phyloP scores from a whole-genome alignment of 2,113 vertebrate genomes.

The Cynoglossus semilaevis region DNA sequence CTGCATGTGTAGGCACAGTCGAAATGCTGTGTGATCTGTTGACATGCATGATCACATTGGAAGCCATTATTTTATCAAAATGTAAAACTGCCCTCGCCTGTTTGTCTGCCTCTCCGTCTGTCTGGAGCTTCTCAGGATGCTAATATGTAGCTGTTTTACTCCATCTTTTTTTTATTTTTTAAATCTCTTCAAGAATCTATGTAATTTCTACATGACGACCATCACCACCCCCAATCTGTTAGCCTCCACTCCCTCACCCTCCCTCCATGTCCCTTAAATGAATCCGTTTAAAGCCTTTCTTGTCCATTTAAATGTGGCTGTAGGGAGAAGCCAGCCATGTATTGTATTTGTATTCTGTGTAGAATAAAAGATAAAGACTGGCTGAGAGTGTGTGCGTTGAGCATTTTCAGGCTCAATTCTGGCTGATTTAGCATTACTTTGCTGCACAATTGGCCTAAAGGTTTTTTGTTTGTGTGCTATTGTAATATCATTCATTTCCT shows the following conservation, averaged over 20 bases:
- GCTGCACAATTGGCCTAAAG: slow-evolving; percentile 47
- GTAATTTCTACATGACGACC: slow-evolving; percentile 35
- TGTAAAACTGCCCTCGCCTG: slow-evolving; percentile 50
- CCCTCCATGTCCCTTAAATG: slow-evolving; percentile 52
- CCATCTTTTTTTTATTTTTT: slow-evolving; percentile 11
- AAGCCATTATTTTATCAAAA: slow-evolving; percentile 80
- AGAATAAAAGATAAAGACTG: slow-evolving; percentile 56
- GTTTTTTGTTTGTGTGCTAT: slow-evolving; percentile 33
- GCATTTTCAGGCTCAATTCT: slow-evolving; percentile 66
- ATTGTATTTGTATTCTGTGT: slow-evolving; percentile 61
- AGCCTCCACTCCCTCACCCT: slow-evolving; percentile 10
- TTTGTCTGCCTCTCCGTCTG: slow-evolving; percentile 52
- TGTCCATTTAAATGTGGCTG: slow-evolving; percentile 55
- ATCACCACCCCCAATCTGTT: slow-evolving; percentile 9
- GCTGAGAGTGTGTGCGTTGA: slow-evolving; percentile 41
- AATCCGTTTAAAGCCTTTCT: slow-evolving; percentile 61
- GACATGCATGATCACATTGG: slow-evolving; percentile 69
- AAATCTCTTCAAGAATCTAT: slow-evolving; percentile 1
- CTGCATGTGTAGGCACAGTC: slow-evolving; percentile 32
- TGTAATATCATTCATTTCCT: slow-evolving; percentile 21
- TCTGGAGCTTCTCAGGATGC: slow-evolving; percentile 67
- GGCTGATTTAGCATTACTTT: slow-evolving; percentile 65
- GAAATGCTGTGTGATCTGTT: slow-evolving; percentile 71
- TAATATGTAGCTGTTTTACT: slow-evolving; percentile 49
- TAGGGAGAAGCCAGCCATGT: slow-evolving; percentile 44